A percentile compares a stretch with the other conserved stretches of the same genome.
Conservation (phyloP, 2,113 vertebrate species). For the Mormoops blainvillei region DNA sequence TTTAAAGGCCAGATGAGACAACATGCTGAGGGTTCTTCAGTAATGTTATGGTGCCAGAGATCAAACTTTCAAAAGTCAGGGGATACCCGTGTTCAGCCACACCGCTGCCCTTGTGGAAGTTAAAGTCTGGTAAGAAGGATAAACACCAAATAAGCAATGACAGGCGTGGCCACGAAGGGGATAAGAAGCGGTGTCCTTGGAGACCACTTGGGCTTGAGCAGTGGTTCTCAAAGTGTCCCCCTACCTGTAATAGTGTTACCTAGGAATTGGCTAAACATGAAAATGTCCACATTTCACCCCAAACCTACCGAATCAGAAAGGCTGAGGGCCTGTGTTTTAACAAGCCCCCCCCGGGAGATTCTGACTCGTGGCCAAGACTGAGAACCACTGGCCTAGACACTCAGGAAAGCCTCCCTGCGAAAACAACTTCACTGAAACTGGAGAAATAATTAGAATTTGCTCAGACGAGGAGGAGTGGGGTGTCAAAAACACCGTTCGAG, state of each 20-base stretch:
- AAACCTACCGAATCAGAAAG: not conserved
- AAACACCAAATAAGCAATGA: not conserved
- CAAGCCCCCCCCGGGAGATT: not conserved
- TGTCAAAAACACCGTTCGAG: not conserved
- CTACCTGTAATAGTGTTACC: not conserved
- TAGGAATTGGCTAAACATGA: not conserved
- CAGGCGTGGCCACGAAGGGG: not conserved
- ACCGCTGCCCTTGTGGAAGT: not conserved
- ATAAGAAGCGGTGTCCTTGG: not conserved
- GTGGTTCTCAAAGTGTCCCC: not conserved
- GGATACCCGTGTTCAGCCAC: not conserved
- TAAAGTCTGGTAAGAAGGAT: not conserved
- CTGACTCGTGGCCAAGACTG: not conserved
- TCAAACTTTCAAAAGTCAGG: not conserved
- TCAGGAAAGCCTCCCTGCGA: not conserved
- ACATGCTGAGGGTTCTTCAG: not conserved
- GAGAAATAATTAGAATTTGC: not conserved
- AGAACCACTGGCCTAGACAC: not conserved
- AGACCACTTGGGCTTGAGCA: not conserved
- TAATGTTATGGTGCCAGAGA: not conserved
- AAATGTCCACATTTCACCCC: not conserved
- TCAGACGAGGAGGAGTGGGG: not conserved
- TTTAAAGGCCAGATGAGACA: not conserved
- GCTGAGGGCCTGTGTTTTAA: not conserved
- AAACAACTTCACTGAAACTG: not conserved